Conservation (phyloP, 1,140 invertebrate species). For the Neodiprion lecontei region DNA sequence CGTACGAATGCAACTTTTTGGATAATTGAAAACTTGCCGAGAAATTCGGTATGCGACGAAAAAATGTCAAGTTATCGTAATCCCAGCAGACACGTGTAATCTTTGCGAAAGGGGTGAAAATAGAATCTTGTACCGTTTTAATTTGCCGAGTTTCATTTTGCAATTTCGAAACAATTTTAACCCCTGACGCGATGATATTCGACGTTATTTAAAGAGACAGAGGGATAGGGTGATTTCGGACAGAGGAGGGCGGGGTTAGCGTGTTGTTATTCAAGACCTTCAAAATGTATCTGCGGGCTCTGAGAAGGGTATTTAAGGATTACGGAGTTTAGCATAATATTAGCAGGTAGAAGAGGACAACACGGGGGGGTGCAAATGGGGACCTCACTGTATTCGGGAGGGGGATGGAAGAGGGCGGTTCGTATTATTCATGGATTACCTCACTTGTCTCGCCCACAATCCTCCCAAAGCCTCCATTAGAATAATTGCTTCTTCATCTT, state of each 20-base stretch:
- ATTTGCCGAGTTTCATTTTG: too few relatives aligned
- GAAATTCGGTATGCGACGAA: background rate
- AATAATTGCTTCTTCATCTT: slow-evolving; percentile 63
- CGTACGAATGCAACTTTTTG: background rate
- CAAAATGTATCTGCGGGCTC: slow-evolving; percentile 39
- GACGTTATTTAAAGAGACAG: too few relatives aligned
- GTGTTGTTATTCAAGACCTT: slow-evolving; percentile 38
- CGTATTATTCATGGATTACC: slow-evolving; percentile 61
- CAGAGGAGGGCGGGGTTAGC: background rate
- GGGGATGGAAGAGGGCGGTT: slow-evolving; percentile 21
- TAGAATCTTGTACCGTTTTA: too few relatives aligned
- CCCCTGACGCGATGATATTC: too few relatives aligned
- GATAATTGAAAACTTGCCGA: background rate
- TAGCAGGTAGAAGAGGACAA: slow-evolving; percentile 39
- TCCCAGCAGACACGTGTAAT: too few relatives aligned
- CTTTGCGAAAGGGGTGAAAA: too few relatives aligned
- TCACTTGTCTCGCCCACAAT: slow-evolving; percentile 57
- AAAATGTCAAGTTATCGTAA: too few relatives aligned
- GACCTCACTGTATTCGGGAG: slow-evolving; percentile 25
- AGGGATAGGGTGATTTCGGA: too few relatives aligned
- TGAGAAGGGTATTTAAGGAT: slow-evolving; percentile 52
- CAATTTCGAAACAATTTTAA: too few relatives aligned
- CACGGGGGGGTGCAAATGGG: slow-evolving; percentile 21
- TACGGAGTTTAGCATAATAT: slow-evolving; percentile 59
- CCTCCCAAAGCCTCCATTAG: slow-evolving; percentile 59